phyloP scores from a whole-genome alignment of 2,797 vertebrate genomes.

The Myiotriccus ornatus region DNA sequence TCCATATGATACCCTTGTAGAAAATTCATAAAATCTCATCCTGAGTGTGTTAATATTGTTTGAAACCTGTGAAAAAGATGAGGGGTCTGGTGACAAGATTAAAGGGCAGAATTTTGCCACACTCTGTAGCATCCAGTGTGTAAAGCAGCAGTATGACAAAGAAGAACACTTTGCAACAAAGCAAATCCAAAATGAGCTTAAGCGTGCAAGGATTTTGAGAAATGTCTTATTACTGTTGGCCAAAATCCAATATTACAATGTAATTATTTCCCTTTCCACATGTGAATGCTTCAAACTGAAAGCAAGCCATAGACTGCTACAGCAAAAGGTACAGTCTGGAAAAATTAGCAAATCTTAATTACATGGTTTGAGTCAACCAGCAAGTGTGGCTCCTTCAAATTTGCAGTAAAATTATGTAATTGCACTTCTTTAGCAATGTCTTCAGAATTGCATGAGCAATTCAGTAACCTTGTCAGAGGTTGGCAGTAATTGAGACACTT shows the following conservation, averaged over 20 bases:
- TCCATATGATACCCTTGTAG: not conserved
- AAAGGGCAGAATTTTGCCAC: not conserved
- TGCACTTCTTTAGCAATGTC: not conserved
- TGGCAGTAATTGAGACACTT: not conserved
- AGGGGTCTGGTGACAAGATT: not conserved
- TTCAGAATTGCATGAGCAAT: not conserved
- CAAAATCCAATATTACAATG: not conserved
- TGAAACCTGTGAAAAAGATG: not conserved
- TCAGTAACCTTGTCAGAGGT: not conserved
- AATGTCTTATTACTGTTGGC: not conserved
- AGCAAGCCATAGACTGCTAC: not conserved
- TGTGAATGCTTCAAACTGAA: not conserved
- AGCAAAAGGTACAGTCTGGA: not conserved
- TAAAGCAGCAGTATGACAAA: not conserved
- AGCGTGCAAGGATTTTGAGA: not conserved
- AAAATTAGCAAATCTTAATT: not conserved
- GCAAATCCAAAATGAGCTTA: not conserved
- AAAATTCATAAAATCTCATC: not conserved
- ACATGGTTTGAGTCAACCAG: not conserved
- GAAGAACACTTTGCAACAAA: not conserved
- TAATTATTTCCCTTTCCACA: not conserved
- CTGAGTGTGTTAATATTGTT: not conserved
- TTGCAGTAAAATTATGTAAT: fast-evolving
- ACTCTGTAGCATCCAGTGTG: not conserved
- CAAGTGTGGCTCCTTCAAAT: not conserved